Evolutionary conservation across 2,888 invertebrate species (phyloP).

Genomic region (Xanthorhoe spadicearia): DNA sequence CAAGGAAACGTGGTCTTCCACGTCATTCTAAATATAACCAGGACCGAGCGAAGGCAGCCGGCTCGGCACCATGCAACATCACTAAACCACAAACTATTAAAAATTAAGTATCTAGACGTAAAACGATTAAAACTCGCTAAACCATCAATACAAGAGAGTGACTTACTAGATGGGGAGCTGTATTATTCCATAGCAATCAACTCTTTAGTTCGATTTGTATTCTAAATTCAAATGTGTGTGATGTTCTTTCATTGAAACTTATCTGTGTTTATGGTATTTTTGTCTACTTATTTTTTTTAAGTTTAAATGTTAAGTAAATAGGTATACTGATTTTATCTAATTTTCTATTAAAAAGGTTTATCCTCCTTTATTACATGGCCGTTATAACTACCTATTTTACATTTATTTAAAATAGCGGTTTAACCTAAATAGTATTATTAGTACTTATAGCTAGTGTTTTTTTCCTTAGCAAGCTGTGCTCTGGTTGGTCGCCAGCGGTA

Average conservation of each 20-base stretch:
- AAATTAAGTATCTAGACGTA: slow-evolving; percentile 20
- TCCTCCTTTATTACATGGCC: not conserved
- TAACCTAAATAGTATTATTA: not conserved
- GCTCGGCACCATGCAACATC: slow-evolving; percentile 64
- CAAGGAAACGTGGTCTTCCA: slow-evolving; percentile 66
- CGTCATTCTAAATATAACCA: slow-evolving; percentile 73
- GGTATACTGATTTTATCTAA: too few relatives aligned
- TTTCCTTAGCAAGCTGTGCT: slow-evolving; percentile 26
- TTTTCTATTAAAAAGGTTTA: too few relatives aligned
- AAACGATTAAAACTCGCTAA: not conserved
- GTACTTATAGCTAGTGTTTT: not conserved
- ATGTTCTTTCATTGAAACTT: too few relatives aligned
- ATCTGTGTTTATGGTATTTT: too few relatives aligned
- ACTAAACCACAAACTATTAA: slow-evolving; percentile 28
- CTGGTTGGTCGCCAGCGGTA: slow-evolving; percentile 35
- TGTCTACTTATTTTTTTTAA: too few relatives aligned
- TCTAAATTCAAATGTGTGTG: not conserved
- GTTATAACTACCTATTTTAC: not conserved
- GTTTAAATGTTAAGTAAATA: too few relatives aligned
- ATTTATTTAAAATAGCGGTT: not conserved
- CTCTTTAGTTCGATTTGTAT: not conserved
- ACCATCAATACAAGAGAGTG: not conserved
- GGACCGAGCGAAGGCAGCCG: slow-evolving; percentile 63
- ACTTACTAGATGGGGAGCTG: not conserved
- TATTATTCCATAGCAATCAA: not conserved